phyloP scores from a whole-genome alignment of 2,797 vertebrate genomes.

The Varecia variegata region DNA sequence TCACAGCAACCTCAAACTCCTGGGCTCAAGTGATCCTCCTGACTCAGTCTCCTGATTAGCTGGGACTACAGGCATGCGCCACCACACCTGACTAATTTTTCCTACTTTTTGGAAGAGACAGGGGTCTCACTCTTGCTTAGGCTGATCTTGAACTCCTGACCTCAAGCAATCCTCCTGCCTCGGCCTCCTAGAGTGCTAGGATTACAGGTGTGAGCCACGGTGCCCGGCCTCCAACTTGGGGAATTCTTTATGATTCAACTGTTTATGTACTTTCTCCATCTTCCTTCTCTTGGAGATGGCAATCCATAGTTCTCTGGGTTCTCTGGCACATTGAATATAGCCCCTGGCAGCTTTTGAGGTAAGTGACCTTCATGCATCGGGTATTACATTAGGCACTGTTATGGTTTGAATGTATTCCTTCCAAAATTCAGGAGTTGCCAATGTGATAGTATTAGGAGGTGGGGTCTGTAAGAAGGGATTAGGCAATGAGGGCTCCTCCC shows the following conservation, averaged over 20 bases:
- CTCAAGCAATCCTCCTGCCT: too few species aligned
- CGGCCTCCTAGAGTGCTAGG: too few species aligned
- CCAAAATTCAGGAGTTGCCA: neutral
- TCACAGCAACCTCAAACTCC: too few species aligned
- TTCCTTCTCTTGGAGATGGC: neutral
- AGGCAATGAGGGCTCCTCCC: too few species aligned
- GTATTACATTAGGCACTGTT: neutral
- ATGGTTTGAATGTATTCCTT: neutral
- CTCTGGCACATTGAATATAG: neutral
- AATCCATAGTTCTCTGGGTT: neutral
- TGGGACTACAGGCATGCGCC: too few species aligned
- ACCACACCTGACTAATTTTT: too few species aligned
- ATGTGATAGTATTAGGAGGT: neutral
- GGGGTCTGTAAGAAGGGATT: neutral
- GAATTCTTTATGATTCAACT: neutral
- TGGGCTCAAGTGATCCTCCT: too few species aligned
- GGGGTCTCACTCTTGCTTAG: too few species aligned
- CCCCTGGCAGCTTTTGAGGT: neutral
- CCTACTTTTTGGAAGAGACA: too few species aligned
- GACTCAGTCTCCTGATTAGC: too few species aligned
- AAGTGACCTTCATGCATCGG: neutral
- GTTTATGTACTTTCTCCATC: neutral
- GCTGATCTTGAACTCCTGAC: too few species aligned
- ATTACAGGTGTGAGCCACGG: too few species aligned
- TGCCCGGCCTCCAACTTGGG: neutral